Percentiles rank a stretch among this genome's conserved stretches.
Conservation (phyloP, 2,888 invertebrate genomes). For the Chrysolina americana region DNA sequence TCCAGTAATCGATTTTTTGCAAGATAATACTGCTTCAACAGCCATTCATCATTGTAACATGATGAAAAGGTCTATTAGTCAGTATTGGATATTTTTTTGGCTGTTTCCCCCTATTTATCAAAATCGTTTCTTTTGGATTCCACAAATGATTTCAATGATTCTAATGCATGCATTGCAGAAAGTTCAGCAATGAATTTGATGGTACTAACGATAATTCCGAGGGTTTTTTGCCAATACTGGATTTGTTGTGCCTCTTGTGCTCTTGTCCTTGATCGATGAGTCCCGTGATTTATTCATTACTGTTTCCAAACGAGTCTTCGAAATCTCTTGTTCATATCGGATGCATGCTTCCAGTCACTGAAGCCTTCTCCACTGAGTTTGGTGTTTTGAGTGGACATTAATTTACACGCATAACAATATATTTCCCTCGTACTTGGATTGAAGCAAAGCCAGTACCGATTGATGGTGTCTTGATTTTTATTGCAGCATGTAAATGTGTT, state of each 20-base stretch:
- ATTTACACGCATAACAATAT: not conserved
- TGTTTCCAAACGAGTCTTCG: not conserved
- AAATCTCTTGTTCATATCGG: not conserved
- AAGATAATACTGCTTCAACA: too few species aligned
- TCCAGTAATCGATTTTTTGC: too few species aligned
- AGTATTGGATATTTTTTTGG: too few species aligned
- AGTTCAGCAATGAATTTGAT: conserved; percentile 19
- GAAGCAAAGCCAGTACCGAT: not conserved
- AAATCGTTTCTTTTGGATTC: too few species aligned
- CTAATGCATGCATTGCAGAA: too few species aligned
- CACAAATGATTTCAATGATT: too few species aligned
- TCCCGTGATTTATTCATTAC: not conserved
- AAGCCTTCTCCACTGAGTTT: not conserved
- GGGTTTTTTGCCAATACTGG: conserved; percentile 6
- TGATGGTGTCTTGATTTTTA: not conserved
- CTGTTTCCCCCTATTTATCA: not conserved
- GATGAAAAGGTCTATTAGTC: too few species aligned
- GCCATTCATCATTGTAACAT: too few species aligned
- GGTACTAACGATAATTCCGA: conserved; percentile 11
- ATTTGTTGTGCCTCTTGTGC: conserved; percentile 14
- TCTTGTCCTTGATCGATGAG: not conserved
- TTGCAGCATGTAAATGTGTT: not conserved
- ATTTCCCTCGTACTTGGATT: not conserved
- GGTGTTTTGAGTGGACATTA: not conserved
- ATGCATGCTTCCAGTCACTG: not conserved